These are phyloP conservation scores for Cyprinodon variegatus DNA, from an alignment of 2,113 vertebrate species.

Conservation along the genomic window DNA sequence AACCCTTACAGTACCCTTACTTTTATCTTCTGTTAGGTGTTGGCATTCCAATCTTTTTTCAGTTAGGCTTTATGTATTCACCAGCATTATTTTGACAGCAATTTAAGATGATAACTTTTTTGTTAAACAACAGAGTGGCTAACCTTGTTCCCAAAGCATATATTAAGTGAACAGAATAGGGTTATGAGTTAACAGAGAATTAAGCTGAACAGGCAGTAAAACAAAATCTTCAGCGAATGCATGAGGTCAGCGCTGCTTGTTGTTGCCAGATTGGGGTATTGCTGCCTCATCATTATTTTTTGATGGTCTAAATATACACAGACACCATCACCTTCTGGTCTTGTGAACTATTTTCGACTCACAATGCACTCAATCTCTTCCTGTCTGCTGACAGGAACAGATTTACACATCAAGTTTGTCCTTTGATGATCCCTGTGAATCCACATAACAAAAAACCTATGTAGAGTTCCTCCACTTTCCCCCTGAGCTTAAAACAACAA, in stretches of 20 bases:
- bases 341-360: constrained; percentile 66
- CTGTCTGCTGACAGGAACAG: constrained; percentile 67
- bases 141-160: neutral
- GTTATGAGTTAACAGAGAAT: neutral
- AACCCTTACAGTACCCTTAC: too few relatives aligned
- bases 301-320: constrained; percentile 53
- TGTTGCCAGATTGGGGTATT: constrained; percentile 36
- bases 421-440: constrained; percentile 35
- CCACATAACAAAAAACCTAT: neutral
- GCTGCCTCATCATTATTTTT: constrained; percentile 38
- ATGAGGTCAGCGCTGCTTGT: constrained; percentile 16
- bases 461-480: too few relatives aligned
- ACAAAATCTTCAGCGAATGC: constrained; percentile 18
- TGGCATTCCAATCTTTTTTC: too few relatives aligned
- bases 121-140: neutral
- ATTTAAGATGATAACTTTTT: neutral
- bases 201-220: neutral
- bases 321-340: constrained; percentile 27
- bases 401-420: constrained; percentile 67
- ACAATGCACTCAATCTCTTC: constrained; percentile 63
- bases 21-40: too few relatives aligned
- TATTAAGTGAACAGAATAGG: neutral
- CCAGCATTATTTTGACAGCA: too few relatives aligned
- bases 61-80: too few relatives aligned
- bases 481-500: too few relatives aligned